Evolutionary conservation across 2,888 invertebrate species (phyloP).

Genomic region (Chloromyia formosa): DNA sequence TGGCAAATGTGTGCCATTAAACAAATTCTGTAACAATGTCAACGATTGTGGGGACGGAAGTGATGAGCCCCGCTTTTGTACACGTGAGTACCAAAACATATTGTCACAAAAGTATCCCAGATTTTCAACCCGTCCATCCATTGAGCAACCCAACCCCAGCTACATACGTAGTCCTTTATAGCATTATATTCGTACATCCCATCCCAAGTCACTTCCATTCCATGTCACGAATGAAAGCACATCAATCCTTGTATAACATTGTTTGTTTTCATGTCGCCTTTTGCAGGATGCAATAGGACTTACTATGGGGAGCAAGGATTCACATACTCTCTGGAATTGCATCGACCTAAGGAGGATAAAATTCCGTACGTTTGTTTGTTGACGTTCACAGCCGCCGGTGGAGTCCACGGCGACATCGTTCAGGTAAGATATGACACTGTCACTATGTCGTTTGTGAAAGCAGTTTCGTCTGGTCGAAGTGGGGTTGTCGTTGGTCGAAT

Average conservation of each 20-base stretch:
- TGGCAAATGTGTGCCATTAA: conserved; percentile 67
- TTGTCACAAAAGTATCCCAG: background rate
- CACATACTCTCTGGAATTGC: conserved; percentile 85
- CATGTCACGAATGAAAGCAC: conserved; percentile 8
- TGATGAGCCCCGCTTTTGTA: conserved; percentile 82
- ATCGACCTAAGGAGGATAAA: conserved; percentile 84
- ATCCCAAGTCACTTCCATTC: no score
- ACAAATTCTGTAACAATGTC: conserved; percentile 79
- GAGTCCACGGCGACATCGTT: conserved; percentile 83
- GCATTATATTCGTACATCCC: no score
- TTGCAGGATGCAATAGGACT: conserved; percentile 80
- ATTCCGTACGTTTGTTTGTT: conserved; percentile 88
- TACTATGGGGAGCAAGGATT: conserved; percentile 89
- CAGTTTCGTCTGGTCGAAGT: background rate
- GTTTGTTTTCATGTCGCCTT: background rate
- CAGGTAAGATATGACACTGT: conserved; percentile 69
- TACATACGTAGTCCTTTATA: no score
- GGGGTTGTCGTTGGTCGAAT: background rate
- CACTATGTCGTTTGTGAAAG: background rate
- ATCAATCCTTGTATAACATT: conserved; percentile 9
- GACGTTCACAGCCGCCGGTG: conserved; percentile 86
- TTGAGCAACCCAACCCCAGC: no score
- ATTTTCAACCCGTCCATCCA: no score
- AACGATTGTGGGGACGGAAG: conserved; percentile 84
- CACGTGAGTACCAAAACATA: conserved; percentile 71